Percentiles rank a stretch among this genome's conserved stretches.
These are phyloP conservation scores for Lathamus discolor DNA, from an alignment of 2,113 vertebrate species.

Conservation along the genomic window DNA sequence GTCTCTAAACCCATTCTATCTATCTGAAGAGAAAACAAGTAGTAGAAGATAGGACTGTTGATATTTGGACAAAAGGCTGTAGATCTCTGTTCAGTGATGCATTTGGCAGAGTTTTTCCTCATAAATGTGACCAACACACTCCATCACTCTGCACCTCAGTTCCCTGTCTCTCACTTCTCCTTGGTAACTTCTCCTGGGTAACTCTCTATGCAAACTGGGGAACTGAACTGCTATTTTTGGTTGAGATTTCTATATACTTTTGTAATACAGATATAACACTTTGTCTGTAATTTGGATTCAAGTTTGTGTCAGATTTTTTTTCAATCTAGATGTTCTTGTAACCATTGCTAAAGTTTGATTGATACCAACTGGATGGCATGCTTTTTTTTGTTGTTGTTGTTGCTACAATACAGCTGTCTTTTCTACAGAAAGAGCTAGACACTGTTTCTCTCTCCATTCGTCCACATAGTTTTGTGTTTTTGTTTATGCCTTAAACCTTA, in stretches of 20 bases:
- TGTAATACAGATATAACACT: rapidly evolving
- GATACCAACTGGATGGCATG: no score
- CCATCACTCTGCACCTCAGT: not conserved
- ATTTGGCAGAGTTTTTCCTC: not conserved
- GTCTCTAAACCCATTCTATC: not conserved
- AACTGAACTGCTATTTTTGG: not conserved
- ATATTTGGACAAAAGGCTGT: not conserved
- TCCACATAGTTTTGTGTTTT: not conserved
- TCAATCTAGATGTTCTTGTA: not conserved
- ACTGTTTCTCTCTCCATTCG: not conserved
- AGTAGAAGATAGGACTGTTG: not conserved
- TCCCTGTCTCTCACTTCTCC: not conserved
- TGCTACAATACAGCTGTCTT: not conserved
- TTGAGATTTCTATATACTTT: not conserved
- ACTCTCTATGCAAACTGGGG: not conserved
- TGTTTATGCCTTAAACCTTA: not conserved
- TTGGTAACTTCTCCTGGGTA: not conserved
- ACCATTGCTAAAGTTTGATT: not conserved
- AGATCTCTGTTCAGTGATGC: not conserved
- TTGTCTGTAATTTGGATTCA: not conserved
- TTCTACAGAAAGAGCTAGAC: not conserved
- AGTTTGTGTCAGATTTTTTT: not conserved
- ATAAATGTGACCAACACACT: not conserved
- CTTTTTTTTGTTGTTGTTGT: not conserved
- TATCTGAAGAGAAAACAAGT: not conserved